phyloP scores from a whole-genome alignment of 1,140 invertebrate species.

The Procambarus virginalis region DNA sequence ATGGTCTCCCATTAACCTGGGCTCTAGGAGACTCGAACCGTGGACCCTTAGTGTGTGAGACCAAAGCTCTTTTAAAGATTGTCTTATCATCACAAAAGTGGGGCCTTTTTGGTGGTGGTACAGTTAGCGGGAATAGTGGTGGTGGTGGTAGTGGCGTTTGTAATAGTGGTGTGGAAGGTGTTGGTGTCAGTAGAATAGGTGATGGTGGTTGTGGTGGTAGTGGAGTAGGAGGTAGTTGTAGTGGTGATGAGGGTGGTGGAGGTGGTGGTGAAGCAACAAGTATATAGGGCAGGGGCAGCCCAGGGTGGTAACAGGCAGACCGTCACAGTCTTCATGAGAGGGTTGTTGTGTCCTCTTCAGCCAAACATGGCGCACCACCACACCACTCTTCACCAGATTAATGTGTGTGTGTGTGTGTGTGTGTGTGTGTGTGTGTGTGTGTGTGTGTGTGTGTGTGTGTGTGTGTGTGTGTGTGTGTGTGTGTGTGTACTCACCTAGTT shows the following conservation, averaged over 20 bases:
- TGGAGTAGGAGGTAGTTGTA: background rate
- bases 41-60: too few species aligned
- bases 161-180: background rate
- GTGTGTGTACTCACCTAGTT: background rate
- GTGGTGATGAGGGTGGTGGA: background rate
- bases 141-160: background rate
- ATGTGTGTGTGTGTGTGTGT: background rate
- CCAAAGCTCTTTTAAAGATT: too few species aligned
- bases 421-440: constrained; percentile 5
- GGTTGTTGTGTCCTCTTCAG: too few species aligned
- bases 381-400: background rate
- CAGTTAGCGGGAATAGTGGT: background rate
- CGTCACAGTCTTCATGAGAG: too few species aligned
- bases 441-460: constrained; percentile 21
- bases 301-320: too few species aligned
- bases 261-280: too few species aligned
- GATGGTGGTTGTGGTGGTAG: background rate
- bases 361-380: too few species aligned
- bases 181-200: background rate
- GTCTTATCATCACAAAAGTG: too few species aligned
- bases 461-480: constrained; percentile 8
- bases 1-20: too few species aligned
- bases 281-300: too few species aligned
- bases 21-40: too few species aligned
- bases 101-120: too few species aligned